Conservation (phyloP, 2,797 vertebrate species). For the Diplodus puntazzo region DNA sequence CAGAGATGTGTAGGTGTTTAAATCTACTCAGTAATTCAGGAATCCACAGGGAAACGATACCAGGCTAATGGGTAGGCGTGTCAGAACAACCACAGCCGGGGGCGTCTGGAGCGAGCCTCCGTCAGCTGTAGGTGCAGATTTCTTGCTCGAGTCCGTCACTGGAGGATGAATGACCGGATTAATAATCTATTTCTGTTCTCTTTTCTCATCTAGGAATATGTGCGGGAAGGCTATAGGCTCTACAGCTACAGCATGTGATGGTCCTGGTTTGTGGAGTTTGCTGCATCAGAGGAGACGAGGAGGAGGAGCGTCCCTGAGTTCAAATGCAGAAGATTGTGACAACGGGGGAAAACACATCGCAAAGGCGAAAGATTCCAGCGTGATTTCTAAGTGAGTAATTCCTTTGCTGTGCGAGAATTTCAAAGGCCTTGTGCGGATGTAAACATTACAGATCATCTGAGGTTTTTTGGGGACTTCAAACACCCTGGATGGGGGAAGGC, state of each 20-base stretch:
- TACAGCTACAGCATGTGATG: conserved; percentile 26
- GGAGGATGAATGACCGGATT: conserved; percentile 70
- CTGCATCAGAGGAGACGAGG: conserved; percentile 21
- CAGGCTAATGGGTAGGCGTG: conserved; percentile 51
- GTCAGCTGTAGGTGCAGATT: conserved; percentile 59
- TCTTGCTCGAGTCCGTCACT: conserved; percentile 52
- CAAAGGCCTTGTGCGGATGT: conserved; percentile 41
- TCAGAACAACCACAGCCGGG: conserved; percentile 58
- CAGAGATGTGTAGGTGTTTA: conserved; percentile 36
- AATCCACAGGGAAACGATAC: conserved; percentile 32
- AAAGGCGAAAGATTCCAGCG: conserved; percentile 6
- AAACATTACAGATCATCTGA: conserved; percentile 51
- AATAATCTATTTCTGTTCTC: conserved; percentile 72
- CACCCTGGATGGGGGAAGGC: conserved; percentile 10
- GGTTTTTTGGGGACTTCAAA: conserved; percentile 41
- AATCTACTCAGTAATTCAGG: conserved; percentile 47
- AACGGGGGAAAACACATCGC: neutral
- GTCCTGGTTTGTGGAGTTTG: conserved; percentile 27
- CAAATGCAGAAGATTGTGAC: conserved; percentile 28
- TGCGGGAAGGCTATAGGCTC: conserved; percentile 43
- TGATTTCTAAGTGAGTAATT: conserved; percentile 40
- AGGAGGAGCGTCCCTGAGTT: conserved; percentile 29
- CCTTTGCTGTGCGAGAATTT: conserved; percentile 38
- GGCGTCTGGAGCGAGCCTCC: conserved; percentile 48
- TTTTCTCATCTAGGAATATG: conserved; percentile 63